Conservation (phyloP, 1,140 invertebrate genomes). For the Nephotettix cincticeps region DNA sequence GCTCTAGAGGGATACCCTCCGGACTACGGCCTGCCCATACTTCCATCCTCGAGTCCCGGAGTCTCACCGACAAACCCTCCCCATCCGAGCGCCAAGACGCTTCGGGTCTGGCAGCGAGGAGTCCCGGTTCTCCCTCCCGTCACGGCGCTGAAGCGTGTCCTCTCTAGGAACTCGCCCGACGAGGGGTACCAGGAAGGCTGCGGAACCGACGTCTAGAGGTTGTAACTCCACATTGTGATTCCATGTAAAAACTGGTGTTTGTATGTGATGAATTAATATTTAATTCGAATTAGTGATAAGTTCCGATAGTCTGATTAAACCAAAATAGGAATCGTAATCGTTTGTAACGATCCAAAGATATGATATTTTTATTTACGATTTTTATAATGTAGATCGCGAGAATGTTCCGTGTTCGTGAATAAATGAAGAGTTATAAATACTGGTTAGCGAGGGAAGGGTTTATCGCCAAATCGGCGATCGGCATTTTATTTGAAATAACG, state of each 20-base stretch:
- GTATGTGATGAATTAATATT: constrained; percentile 16
- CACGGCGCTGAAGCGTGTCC: constrained; percentile 72
- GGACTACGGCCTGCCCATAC: constrained; percentile 75
- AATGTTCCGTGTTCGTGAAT: no score
- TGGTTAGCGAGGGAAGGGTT: no score
- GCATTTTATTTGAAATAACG: no score
- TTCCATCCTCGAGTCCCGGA: constrained; percentile 45
- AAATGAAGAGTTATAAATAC: no score
- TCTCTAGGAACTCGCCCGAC: constrained; percentile 80
- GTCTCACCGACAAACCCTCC: constrained; percentile 43
- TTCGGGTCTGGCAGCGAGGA: constrained; percentile 81
- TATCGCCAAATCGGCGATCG: no score
- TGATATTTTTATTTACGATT: neutral
- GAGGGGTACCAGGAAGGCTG: constrained; percentile 90
- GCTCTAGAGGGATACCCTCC: constrained; percentile 60
- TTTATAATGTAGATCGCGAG: no score
- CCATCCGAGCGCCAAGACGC: constrained; percentile 66
- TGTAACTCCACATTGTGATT: constrained; percentile 36
- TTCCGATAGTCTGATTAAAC: constrained; percentile 13
- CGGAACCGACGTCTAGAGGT: constrained; percentile 79
- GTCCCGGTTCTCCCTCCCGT: constrained; percentile 80
- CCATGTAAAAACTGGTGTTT: constrained; percentile 9
- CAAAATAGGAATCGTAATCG: constrained; percentile 1
- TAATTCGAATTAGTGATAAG: constrained; percentile 11
- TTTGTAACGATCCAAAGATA: constrained; percentile 5